Percentiles rank a stretch among this genome's conserved stretches.
Conservation (phyloP, 2,888 invertebrate species). For the Myopa tessellatipennis region DNA sequence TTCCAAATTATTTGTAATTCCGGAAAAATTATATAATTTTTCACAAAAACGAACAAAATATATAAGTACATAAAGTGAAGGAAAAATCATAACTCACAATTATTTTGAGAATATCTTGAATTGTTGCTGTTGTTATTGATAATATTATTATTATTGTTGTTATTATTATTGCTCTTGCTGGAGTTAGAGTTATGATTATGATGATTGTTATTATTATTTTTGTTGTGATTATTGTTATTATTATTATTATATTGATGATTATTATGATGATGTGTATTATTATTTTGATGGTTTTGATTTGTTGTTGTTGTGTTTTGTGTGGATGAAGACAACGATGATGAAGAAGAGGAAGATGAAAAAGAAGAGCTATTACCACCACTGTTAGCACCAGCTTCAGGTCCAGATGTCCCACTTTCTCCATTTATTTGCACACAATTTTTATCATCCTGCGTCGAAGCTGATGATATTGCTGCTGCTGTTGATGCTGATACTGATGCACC, state of each 20-base stretch:
- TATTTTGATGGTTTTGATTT: slow-evolving; percentile 28
- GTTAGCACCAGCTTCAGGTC: slow-evolving; percentile 46
- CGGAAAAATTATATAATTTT: no score
- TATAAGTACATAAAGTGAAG: background rate
- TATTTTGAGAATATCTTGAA: slow-evolving; percentile 40
- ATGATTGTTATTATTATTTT: slow-evolving; percentile 23
- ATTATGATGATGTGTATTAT: slow-evolving; percentile 28
- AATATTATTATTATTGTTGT: slow-evolving; percentile 30
- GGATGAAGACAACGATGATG: background rate
- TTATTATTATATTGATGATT: slow-evolving; percentile 3
- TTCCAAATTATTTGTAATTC: no score
- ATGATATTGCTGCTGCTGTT: slow-evolving; percentile 45
- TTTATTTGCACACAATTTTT: slow-evolving; percentile 59
- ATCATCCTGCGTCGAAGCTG: slow-evolving; percentile 53
- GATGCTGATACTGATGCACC: slow-evolving; percentile 47
- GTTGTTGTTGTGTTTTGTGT: background rate
- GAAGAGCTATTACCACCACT: slow-evolving; percentile 46
- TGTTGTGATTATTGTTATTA: slow-evolving; percentile 28
- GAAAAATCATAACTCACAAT: slow-evolving; percentile 29
- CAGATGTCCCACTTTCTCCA: slow-evolving; percentile 48
- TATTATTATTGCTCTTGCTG: slow-evolving; percentile 29
- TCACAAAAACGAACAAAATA: no score
- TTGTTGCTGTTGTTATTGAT: slow-evolving; percentile 31
- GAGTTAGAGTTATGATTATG: slow-evolving; percentile 22
- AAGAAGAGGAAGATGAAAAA: slow-evolving; percentile 13